Percentiles rank a stretch among this genome's conserved stretches.
Evolutionary conservation across 2,888 invertebrate genomes (phyloP).

Genomic region (Erebia epiphron): DNA sequence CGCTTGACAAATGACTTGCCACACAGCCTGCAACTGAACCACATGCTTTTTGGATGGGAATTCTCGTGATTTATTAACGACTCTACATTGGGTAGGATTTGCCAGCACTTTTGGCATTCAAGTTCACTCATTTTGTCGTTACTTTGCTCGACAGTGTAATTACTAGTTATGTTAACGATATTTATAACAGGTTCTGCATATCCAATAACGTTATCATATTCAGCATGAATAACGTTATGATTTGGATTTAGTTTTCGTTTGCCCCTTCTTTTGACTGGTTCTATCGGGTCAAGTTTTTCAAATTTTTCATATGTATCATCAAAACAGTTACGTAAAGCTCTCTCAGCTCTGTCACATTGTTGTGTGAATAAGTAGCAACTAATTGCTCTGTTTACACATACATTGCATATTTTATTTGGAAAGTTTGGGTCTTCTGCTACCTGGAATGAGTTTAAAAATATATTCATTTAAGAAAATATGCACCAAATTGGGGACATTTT

Average conservation of each 20-base stretch:
- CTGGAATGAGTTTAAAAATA: slow-evolving; percentile 52
- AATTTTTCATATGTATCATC: slow-evolving; percentile 68
- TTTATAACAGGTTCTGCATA: slow-evolving; percentile 70
- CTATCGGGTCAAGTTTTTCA: slow-evolving; percentile 66
- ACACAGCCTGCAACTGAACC: slow-evolving; percentile 67
- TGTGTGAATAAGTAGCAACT: slow-evolving; percentile 68
- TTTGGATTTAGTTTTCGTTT: slow-evolving; percentile 66
- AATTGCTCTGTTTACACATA: slow-evolving; percentile 61
- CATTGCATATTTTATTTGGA: slow-evolving; percentile 67
- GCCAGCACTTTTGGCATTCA: slow-evolving; percentile 70
- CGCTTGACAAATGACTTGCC: slow-evolving; percentile 67
- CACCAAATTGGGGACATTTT: no score
- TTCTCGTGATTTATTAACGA: slow-evolving; percentile 64
- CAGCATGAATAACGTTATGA: slow-evolving; percentile 55
- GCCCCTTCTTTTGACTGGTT: slow-evolving; percentile 60
- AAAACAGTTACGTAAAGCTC: slow-evolving; percentile 68
- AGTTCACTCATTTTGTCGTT: slow-evolving; percentile 51
- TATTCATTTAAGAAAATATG: no score
- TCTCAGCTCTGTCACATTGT: slow-evolving; percentile 66
- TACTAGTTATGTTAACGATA: slow-evolving; percentile 52
- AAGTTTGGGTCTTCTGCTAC: slow-evolving; percentile 57
- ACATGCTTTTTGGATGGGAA: slow-evolving; percentile 68
- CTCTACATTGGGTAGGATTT: slow-evolving; percentile 59
- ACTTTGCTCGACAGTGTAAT: slow-evolving; percentile 44
- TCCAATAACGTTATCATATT: slow-evolving; percentile 62